These are phyloP conservation scores for Oxycera nigricornis DNA, from an alignment of 2,888 invertebrate species.

Conservation along the genomic window DNA sequence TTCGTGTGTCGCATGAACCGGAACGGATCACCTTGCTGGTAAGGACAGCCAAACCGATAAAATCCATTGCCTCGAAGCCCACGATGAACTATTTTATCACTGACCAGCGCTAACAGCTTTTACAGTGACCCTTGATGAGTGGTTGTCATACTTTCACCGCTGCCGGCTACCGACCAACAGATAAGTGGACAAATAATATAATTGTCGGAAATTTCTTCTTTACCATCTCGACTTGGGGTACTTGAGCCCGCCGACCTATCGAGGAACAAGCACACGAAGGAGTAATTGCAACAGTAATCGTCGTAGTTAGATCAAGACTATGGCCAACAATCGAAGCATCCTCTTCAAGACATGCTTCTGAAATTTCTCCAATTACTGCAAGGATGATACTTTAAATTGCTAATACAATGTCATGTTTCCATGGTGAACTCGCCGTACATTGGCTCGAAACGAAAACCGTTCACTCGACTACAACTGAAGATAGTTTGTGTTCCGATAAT, in stretches of 20 bases:
- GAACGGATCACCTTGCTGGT: background rate
- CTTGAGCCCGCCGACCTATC: background rate
- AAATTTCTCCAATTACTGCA: constrained; percentile 17
- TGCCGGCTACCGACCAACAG: background rate
- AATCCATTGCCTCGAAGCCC: background rate
- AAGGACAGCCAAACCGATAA: background rate
- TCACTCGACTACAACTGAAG: background rate
- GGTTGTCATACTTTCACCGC: constrained; percentile 27
- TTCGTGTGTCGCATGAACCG: background rate
- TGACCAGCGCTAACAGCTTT: background rate
- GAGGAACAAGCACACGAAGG: background rate
- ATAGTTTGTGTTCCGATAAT: background rate
- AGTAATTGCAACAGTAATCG: background rate
- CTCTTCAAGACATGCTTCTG: background rate
- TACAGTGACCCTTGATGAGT: background rate
- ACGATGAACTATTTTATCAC: constrained; percentile 1
- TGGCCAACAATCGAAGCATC: background rate
- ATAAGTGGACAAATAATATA: constrained; percentile 19
- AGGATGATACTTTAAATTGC: constrained; percentile 5
- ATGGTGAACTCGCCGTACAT: background rate
- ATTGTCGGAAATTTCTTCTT: constrained; percentile 6
- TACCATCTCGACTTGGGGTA: background rate
- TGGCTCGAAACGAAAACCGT: background rate
- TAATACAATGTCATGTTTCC: background rate
- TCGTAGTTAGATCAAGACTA: background rate